Evolutionary conservation across 2,797 vertebrate species (phyloP).

Genomic region (Scarus forsteni): DNA sequence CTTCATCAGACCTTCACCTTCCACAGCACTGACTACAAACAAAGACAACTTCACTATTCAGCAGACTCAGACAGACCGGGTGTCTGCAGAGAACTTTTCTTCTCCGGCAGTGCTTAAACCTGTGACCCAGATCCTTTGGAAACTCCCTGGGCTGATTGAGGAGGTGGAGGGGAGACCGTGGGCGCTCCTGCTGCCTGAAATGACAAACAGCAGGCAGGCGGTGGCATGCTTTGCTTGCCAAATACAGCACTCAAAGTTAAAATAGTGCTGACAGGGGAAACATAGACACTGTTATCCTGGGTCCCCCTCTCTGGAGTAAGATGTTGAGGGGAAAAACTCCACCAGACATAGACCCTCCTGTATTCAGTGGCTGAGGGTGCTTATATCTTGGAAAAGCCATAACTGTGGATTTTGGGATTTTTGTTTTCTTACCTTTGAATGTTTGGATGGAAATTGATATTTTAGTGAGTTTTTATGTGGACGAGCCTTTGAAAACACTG

Average conservation of each 20-base stretch:
- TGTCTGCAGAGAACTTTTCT: conserved; percentile 37
- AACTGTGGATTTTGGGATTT: conserved; percentile 28
- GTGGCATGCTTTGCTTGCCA: conserved; percentile 76
- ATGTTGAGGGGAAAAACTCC: conserved; percentile 47
- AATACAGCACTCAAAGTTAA: conserved; percentile 69
- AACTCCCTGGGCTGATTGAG: conserved; percentile 53
- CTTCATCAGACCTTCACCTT: not conserved
- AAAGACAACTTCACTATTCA: conserved; percentile 16
- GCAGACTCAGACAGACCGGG: conserved; percentile 19
- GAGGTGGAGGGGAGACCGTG: conserved; percentile 49
- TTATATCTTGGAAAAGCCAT: conserved; percentile 47
- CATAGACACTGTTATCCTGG: conserved; percentile 68
- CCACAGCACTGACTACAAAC: conserved; percentile 2
- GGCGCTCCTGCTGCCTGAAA: conserved; percentile 66
- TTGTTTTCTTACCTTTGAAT: conserved; percentile 18
- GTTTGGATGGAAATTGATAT: conserved; percentile 21
- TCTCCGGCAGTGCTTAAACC: conserved; percentile 44
- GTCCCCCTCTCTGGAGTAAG: conserved; percentile 44
- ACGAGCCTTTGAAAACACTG: not conserved
- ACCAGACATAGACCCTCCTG: conserved; percentile 57
- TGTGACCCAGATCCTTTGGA: conserved; percentile 63
- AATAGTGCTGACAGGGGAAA: conserved; percentile 77
- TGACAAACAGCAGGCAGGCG: conserved; percentile 80
- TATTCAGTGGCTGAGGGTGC: conserved; percentile 25
- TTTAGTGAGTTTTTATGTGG: conserved; percentile 1